These are phyloP conservation scores for Callospermophilus lateralis DNA, from an alignment of 2,113 vertebrate genomes.

Conservation along the genomic window DNA sequence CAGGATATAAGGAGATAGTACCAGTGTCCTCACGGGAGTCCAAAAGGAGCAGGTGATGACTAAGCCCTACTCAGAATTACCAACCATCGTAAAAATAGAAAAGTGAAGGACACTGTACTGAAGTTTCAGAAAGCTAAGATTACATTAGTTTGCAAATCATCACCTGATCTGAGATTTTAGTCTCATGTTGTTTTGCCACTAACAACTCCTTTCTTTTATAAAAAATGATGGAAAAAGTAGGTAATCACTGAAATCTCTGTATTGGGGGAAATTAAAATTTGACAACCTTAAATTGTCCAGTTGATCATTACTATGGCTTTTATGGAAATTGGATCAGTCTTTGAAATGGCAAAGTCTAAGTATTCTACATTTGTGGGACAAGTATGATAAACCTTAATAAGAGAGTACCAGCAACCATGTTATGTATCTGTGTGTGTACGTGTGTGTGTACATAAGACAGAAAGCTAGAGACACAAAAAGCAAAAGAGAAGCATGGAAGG, in stretches of 20 bases:
- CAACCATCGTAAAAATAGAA: background rate
- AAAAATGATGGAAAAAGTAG: conserved; percentile 6
- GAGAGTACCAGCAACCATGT: background rate
- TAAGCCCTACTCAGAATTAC: background rate
- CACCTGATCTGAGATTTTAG: background rate
- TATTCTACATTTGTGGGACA: background rate
- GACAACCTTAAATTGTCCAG: background rate
- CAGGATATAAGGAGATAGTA: background rate
- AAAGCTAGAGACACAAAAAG: background rate
- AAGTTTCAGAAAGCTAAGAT: conserved; percentile 4
- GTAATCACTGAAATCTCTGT: background rate
- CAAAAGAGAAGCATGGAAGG: background rate
- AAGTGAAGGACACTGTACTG: background rate
- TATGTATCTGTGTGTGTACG: background rate
- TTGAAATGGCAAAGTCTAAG: background rate
- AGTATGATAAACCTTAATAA: background rate
- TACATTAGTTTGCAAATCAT: background rate
- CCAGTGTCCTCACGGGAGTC: background rate
- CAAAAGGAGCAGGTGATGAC: background rate
- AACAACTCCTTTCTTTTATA: background rate
- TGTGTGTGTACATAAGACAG: background rate
- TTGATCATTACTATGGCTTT: background rate
- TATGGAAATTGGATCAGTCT: background rate
- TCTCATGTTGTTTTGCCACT: background rate
- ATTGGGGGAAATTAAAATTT: background rate